Base-by-base conservation (phyloP, 1,140 invertebrate species). In the Belonocnema kinseyi region DNA sequence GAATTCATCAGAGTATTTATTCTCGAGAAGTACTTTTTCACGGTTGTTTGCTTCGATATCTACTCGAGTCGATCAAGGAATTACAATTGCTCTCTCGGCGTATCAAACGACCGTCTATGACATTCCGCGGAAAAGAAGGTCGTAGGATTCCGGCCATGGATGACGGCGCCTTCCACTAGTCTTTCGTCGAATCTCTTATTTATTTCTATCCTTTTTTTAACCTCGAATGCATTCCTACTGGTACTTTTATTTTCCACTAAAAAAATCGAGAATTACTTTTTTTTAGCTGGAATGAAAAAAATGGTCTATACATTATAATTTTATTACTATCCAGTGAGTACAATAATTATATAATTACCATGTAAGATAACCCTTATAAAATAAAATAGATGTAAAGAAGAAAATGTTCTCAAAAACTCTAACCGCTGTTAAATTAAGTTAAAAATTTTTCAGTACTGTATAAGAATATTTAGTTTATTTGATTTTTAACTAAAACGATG, bases 41-140 rank as follows among this genome's bases (percentile, higher is more conserved):
- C 61, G 61, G 61, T 66, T 66, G 61, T 66, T 66, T 13, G 12
- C 26, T 66, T 19, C 33, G 21, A 12, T 26, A 33, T 12, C 26
- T 26, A 66, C 21, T 33, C 40, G 61, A 26, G 40, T 46, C 61
- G 61, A 66, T 66, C 61, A 66, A 40, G 61, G 61, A 66, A 66
- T 66, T 66, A 66, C 46, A 66, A 66, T 66, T 66, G 61, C 14
- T 66, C 61, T 66, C 26, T 66, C 61, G 61, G 61, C 26, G 61
- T 66, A 66, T 7, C 61, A 66, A 66, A 66, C 61, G 33, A 26
- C 14, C 61, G 40, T 66, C 61, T 58, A 19, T 66, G 5, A 33
- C 61, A 66, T 66, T 66, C 61, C 61, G 26, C 33, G 61, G 61
- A 66, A 66, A 66, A 66, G 61, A 66, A 66, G 61, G 61, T 66